Base-by-base conservation (phyloP, 2,113 vertebrate genomes). In the Vulpes lagopus region DNA sequence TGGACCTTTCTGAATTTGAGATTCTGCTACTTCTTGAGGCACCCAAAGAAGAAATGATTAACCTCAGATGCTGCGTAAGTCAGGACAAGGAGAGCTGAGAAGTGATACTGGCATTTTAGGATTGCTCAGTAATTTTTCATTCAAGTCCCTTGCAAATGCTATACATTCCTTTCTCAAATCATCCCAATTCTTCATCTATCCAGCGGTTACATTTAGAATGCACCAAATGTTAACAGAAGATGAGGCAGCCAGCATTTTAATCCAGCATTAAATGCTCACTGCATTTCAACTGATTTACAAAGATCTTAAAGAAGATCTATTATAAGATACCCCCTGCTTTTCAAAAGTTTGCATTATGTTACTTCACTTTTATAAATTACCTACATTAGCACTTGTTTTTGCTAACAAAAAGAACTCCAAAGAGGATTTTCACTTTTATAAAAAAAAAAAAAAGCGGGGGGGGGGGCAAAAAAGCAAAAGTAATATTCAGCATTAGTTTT, bases 171-270 rank as follows among this genome's bases (percentile, higher is more conserved):
- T 89, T 32, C 20, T 32, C 8, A 10, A 93, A 83, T 76, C 86
- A 89, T 84, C 32, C 11, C 81, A 25, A 53, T 35, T 30, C 60
- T 95, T 64, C 78, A 62, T 62, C 84, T 93, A 79, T 64, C 86
- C 30, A 25, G 32, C 15, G 76, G n/a, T 87, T 71, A 87, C 0
- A 0, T 60, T 92, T 43, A 87, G 51, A 94, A 95, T 35, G 83
- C 90, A 97, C 57, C 16, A 85, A 96, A 91, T 96, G 38, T 88
- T 96, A 98, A 76, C 82, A 95, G 71, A 94, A 23, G 69, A 95
- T 11, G 8, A 94, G 84, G 71, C 85, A 80, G 69, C 11, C 38
- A 87, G 35, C 22, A 93, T 96, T 98, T 97, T 95, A 90, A 96
- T 96, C 57, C 43, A 30, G 67, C 32, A 83, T 95, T 96, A 96